These are phyloP conservation scores for Pungitius pungitius DNA, from an alignment of 2,113 vertebrate genomes.

Conservation along the genomic window DNA sequence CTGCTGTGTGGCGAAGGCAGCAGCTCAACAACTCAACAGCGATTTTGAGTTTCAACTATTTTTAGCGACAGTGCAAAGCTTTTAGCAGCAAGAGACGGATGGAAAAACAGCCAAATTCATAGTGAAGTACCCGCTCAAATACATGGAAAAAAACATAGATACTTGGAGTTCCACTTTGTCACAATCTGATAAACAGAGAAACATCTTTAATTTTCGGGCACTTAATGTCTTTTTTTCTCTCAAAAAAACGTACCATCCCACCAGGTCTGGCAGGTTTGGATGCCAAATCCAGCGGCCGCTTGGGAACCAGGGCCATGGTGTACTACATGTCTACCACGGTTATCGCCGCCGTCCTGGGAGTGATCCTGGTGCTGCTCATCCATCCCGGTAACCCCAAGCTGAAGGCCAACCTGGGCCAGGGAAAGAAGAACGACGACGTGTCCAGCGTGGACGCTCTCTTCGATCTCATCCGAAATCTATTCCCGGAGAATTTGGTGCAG, in stretches of 20 bases:
- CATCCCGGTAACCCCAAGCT: slow-evolving; percentile 97
- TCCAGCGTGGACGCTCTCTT: slow-evolving; percentile 96
- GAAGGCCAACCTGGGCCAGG: slow-evolving; percentile 90
- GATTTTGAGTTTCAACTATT: not conserved
- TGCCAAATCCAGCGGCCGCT: slow-evolving; percentile 95
- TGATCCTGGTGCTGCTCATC: slow-evolving; percentile 93
- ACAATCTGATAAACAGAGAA: not conserved
- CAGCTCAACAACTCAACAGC: not conserved
- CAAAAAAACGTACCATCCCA: slow-evolving; percentile 13
- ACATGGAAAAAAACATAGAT: not conserved
- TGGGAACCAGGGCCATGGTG: slow-evolving; percentile 96
- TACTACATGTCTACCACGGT: slow-evolving; percentile 99
- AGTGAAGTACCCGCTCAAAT: not conserved
- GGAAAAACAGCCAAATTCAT: not conserved
- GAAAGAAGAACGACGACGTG: slow-evolving; percentile 97
- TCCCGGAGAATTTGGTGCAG: slow-evolving; percentile 97
- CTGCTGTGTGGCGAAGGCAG: not conserved
- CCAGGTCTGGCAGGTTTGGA: slow-evolving; percentile 95
- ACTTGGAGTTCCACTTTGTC: too few species aligned
- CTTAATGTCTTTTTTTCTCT: not conserved
- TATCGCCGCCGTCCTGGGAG: slow-evolving; percentile 93
- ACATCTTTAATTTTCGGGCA: not conserved
- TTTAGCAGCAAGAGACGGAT: not conserved
- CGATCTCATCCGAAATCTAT: slow-evolving; percentile 96
- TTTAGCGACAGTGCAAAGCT: not conserved